These are phyloP conservation scores for Charaxes varanes DNA, from an alignment of 1,140 invertebrate genomes.

Conservation along the genomic window DNA sequence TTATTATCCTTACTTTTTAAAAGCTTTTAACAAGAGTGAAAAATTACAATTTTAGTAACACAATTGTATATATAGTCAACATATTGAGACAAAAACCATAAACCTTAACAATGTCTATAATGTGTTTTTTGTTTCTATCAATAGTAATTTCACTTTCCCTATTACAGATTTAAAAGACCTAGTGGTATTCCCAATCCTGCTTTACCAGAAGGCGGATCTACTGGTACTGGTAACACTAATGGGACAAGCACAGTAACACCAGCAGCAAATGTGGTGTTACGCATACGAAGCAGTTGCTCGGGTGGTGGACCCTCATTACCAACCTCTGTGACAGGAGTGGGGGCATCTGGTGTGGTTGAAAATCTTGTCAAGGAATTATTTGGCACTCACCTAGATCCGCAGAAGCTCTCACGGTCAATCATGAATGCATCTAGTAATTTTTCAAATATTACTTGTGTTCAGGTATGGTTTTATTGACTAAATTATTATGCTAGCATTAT, in stretches of 20 bases:
- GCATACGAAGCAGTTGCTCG: slow-evolving; percentile 48
- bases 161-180: slow-evolving; percentile 59
- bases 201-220: slow-evolving; percentile 59
- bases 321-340: slow-evolving; percentile 38
- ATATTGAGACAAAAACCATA: too few relatives aligned
- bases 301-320: slow-evolving; percentile 48
- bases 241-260: slow-evolving; percentile 46
- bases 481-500: too few relatives aligned
- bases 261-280: slow-evolving; percentile 38
- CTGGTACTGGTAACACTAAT: slow-evolving; percentile 59
- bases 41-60: too few relatives aligned
- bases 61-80: too few relatives aligned
- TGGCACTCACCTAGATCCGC: slow-evolving; percentile 48
- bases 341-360: slow-evolving; percentile 50
- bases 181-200: slow-evolving; percentile 62
- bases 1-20: too few relatives aligned
- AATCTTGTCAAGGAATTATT: slow-evolving; percentile 49
- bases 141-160: too few relatives aligned
- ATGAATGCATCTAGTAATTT: slow-evolving; percentile 55
- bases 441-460: slow-evolving; percentile 57
- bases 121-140: neutral
- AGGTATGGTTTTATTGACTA: slow-evolving; percentile 40
- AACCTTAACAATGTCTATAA: too few relatives aligned
- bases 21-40: too few relatives aligned
- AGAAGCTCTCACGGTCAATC: slow-evolving; percentile 51